Evolutionary conservation across 2,113 vertebrate genomes (phyloP), one percentile per base, ranked within the genome.

Genomic region (Eupsittula cactorum): DNA sequence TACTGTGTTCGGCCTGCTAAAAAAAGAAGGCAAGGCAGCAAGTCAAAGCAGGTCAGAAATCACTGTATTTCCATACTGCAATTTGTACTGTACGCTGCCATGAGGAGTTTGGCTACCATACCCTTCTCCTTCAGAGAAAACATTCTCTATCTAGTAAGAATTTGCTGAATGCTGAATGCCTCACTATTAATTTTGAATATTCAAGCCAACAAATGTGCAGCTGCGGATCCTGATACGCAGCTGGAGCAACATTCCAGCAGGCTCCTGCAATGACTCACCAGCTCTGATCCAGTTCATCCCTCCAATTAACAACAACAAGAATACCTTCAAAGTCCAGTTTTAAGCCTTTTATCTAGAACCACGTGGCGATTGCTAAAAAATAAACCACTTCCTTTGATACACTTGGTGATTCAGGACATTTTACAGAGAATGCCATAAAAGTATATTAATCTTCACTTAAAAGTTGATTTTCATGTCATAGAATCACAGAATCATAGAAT

Each of bases 191-290:
- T 93, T 88, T 29, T 69, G 44, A 71, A 55, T 87, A 93, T 77
- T 63, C 6, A 10, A 73, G 89, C 52, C 81, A 82, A 92, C 81
- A 94, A 88, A 88, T 39, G 33, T 80, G 83, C 73, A 92, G 86
- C 91, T 94, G 81, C 6, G 1, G 77, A 84, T 42, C 82, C 86
- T 16, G 18, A 37, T 27, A 70, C 2, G 2, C 88, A 92, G n/a
- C 94, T 96, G 77, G 73, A 91, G 93, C 80, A 95, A 92, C 94
- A 92, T 91, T 88, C 97, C 86, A 74, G 64, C 53, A 68, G 53
- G 53, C 39, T 95, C 37, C 23, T 74, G 76, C 50, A 80, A 63
- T 91, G 67, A 95, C 74, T 96, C 81, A 92, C 46, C 88, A 91
- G 84, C 87, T 91, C 63, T 95, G 85, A 90, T n/a, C 65, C 53